These are phyloP conservation scores for Sigmodon hispidus DNA, from an alignment of 2,113 vertebrate genomes.

Conservation along the genomic window DNA sequence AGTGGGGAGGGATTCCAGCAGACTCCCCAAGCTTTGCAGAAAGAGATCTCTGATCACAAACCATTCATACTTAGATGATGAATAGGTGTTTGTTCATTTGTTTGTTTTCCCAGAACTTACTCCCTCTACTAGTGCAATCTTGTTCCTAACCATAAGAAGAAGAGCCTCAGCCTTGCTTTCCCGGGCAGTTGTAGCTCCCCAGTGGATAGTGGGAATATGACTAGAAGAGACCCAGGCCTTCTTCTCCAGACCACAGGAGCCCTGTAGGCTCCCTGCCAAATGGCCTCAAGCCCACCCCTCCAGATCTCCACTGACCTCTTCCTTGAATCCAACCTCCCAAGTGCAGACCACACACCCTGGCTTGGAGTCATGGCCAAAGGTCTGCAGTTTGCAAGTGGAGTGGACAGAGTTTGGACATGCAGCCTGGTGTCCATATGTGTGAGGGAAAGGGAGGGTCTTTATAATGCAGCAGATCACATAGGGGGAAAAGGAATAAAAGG, in stretches of 20 bases:
- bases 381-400: neutral
- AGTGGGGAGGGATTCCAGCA: neutral
- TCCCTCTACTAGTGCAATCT: neutral
- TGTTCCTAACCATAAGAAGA: neutral
- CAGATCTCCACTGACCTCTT: neutral
- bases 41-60: neutral
- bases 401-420: neutral
- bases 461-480: neutral
- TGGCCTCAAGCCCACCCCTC: neutral
- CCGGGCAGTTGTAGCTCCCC: neutral
- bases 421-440: neutral
- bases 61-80: neutral
- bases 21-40: neutral
- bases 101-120: neutral
- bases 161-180: neutral
- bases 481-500: neutral
- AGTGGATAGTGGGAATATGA: neutral
- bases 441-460: neutral
- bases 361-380: neutral
- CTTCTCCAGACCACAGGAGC: neutral
- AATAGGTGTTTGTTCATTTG: neutral
- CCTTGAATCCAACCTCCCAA: neutral
- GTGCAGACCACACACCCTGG: neutral
- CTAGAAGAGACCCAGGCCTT: neutral
- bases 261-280: neutral